Base-by-base conservation (phyloP, 2,113 vertebrate species). In the Rhea pennata region DNA sequence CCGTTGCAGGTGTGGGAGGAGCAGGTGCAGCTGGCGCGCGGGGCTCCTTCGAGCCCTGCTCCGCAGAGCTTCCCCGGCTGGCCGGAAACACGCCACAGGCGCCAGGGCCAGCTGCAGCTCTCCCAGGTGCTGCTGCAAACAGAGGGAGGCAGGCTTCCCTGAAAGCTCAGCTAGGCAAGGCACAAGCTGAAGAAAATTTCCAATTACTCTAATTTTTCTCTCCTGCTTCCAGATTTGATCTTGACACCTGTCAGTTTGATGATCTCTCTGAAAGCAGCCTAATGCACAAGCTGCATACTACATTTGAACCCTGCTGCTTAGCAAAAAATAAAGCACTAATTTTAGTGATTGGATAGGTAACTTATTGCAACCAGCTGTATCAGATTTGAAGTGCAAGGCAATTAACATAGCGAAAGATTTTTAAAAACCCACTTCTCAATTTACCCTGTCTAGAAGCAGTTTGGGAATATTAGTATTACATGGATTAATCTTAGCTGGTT, bases 261-360 rank as follows among this genome's bases (percentile, higher is more conserved):
- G 0, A n/a, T 58, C 48, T n/a, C 20, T 40, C 33, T 39, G 39
- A 82, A 48, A 50, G 31, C 31, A 48, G 44, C 67, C 44, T 33
- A 48, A 70, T 10, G 36, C 36, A 42, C 36, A 53, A 65, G 36
- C 48, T 65, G 46, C 36, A 51, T 20, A 23, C 31, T 14, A 3
- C 2, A 0, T 46, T 12, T 67, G 67, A 74, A 66, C 13, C 24
- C 24, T 16, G 33, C 12, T 1, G 2, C 67, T 54, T 48, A 23
- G 58, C 9, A 5, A 69, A 36, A 86, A 36, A 2, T 1, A 22
- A 24, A 59, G 54, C 11, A 7, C 33, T 71, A 20, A 51, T 9
- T 12, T 33, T 10, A 22, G 33, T 0, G 1, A 82, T 27, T 15
- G 0, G 0, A 64, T 10, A 31, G 46, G 31, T 0, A 0, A 81